Evolutionary conservation across 1,140 invertebrate species (phyloP), one percentile per base, ranked within the genome.

Genomic region (Pristionchus pacificus): DNA sequence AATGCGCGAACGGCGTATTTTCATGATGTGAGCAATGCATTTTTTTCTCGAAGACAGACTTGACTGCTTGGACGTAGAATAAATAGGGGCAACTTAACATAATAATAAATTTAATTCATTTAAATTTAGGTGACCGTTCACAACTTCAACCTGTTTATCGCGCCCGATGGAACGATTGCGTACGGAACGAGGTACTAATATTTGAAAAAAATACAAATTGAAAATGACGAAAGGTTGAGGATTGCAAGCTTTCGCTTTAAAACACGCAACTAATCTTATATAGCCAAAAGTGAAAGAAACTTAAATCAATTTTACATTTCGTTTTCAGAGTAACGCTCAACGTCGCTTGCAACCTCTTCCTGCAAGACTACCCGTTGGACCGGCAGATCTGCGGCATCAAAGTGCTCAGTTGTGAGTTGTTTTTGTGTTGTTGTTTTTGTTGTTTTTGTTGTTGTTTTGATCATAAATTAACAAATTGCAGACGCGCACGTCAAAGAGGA

Each of bases 1-100:
- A 95, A 95, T 81, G 93, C 95, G 86, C 94, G 95, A 84, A 92
- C 94, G 81, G 93, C 93, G 60, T 93, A 95, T 84, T 94, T 95
- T 85, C 93, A 96, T 85, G 92, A 95, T 84, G 95, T 96, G 27
- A 28, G 2, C 65, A 14, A 15, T 13, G 29, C 24, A 2, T 19
- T 31, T 6, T 65, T 19, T 64, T 68, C 58, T 30, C 29, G 19
- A 59, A 28, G 24, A 29, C 28, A 25, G 6, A 30, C 59, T 24
- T n/a, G 27, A 25, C 13, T 1, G 6, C 29, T 32, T 65, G 38
- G 62, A 1, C 10, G 0, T 15, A 65, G 33, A 65, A 1, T 32
- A 15, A 24, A 38, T 0, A 32, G 29, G 33, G 30, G 30, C 1
- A n/a, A 2, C 6, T 10, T 49, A 60, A 33, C 28, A n/a, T n/a